Base-by-base conservation (phyloP, 2,888 invertebrate species). In the Rhagonycha lutea region DNA sequence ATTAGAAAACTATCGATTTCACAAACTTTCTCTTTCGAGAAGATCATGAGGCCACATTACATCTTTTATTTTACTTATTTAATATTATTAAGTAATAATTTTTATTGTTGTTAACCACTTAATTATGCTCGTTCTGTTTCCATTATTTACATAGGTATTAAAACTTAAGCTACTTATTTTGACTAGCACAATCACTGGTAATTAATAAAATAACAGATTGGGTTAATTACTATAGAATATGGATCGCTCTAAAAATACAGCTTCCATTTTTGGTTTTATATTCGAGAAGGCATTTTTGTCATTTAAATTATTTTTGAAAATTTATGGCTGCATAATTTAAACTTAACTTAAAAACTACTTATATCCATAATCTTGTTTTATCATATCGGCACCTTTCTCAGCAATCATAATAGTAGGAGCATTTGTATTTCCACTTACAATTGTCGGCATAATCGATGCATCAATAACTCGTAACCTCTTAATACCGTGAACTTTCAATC, bases 381-480 rank as follows among this genome's bases (percentile, higher is more conserved):
- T 95, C 91, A 97, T 92, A 85, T 97, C 96, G 8, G 96, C 93
- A 0, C 92, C 96, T 86, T 96, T 96, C 84, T 97, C 96, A 0
- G 94, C 97, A 70, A 97, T 96, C 95, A 96, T 96, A 65, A 97
- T 95, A 1, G 93, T 92, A 0, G 96, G 96, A 0, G 96, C 96
- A 86, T 96, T 96, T 0, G 96, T 96, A 88, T 97, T 96, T 0
- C 96, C 96, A 85, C 95, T 96, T 12, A 96, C 92, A 77, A 97
- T 96, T 1, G 91, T 92, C 0, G 96, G 96, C 96, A 97, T 96
- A 70, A 97, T 93, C 79, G 95, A 95, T 0, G 95, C 96, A 85
- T 96, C 96, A 0, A 93, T 93, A 0, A 96, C 95, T 77, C 96
- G 90, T 24, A 96, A 87, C 28, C 94, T 93, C 1, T 92, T 91